These are phyloP conservation scores for Archips xylosteana DNA, from an alignment of 2,888 invertebrate species.

Conservation along the genomic window DNA sequence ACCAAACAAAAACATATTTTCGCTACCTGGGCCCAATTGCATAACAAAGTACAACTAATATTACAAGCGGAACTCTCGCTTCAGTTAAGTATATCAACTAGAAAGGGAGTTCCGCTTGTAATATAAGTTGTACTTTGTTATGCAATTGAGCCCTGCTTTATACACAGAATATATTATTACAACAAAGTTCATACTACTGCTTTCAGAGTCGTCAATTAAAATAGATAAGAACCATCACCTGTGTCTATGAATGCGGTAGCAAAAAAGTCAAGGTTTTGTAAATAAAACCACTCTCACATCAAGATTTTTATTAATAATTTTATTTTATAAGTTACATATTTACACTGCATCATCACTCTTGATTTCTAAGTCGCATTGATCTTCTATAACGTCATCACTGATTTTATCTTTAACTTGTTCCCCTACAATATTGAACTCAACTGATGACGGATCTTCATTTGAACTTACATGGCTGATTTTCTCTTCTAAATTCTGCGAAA, in stretches of 20 bases:
- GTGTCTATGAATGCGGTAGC: not conserved
- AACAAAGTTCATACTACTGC: no score
- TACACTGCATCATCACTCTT: constrained; percentile 20
- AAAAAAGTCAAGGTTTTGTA: not conserved
- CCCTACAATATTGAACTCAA: constrained; percentile 63
- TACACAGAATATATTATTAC: no score
- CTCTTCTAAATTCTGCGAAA: constrained; percentile 59
- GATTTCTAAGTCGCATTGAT: constrained; percentile 7
- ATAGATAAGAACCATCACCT: no score
- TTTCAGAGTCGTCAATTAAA: no score
- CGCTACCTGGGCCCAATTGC: no score
- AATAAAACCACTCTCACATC: constrained; percentile 26
- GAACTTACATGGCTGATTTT: constrained; percentile 48
- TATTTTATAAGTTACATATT: constrained; percentile 14
- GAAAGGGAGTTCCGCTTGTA: no score
- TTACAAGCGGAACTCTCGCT: no score
- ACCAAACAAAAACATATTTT: no score
- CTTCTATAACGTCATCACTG: constrained; percentile 16
- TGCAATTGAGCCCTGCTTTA: no score
- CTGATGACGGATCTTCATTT: constrained; percentile 57
- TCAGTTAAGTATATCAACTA: no score
- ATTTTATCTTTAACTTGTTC: constrained; percentile 10
- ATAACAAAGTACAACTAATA: no score
- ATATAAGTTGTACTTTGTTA: no score
- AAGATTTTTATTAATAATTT: not conserved